A percentile compares a stretch with the other conserved stretches of the same genome.
Evolutionary conservation across 2,888 invertebrate genomes (phyloP).

Genomic region (Petrolisthes manimaculis): DNA sequence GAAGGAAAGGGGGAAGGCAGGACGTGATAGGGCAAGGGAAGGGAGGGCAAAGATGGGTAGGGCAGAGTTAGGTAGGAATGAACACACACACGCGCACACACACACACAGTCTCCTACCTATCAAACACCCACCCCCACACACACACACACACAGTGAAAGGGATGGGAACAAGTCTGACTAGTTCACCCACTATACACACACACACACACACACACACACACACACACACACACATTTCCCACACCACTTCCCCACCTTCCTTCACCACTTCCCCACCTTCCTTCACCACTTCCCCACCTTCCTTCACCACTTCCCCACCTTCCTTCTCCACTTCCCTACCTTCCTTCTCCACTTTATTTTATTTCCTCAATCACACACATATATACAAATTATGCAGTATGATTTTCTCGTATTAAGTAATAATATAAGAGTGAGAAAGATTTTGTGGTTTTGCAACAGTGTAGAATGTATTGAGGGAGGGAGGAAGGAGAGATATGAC

Average conservation of each 20-base stretch:
- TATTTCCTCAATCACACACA: not conserved
- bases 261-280: no score
- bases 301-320: not conserved
- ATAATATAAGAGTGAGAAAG: no score
- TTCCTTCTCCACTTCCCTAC: not conserved
- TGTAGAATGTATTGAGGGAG: no score
- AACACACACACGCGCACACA: not conserved
- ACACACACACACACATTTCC: no score
- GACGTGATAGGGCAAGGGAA: not conserved
- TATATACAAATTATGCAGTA: no score
- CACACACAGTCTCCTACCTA: no score
- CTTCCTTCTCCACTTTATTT: not conserved
- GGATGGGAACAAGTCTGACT: not conserved
- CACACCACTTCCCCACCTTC: no score
- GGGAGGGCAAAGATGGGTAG: not conserved
- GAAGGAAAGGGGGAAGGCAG: not conserved
- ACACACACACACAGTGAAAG: not conserved
- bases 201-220: no score
- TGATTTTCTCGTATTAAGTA: no score
- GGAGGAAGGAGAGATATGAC: constrained; percentile 1
- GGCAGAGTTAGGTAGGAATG: not conserved
- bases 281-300: no score
- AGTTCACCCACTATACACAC: not conserved
- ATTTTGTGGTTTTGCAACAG: no score
- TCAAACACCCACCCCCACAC: not conserved